Conservation (phyloP, 2,888 invertebrate species). For the Allacma fusca region DNA sequence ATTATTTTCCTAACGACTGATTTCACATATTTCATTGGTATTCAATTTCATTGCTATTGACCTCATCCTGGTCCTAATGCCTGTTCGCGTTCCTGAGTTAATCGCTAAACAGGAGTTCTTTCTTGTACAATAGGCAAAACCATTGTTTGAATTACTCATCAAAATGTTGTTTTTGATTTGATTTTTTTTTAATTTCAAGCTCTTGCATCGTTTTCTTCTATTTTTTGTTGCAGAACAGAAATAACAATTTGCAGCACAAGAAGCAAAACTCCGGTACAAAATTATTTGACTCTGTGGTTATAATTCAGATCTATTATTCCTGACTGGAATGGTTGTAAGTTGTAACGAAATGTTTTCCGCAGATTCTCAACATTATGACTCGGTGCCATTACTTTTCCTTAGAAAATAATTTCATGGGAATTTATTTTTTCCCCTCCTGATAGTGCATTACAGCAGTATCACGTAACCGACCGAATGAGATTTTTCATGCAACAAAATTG, state of each 20-base stretch:
- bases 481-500: slow-evolving; percentile 10
- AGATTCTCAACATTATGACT: background rate
- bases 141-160: too few relatives aligned
- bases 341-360: background rate
- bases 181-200: too few relatives aligned
- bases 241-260: background rate
- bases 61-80: too few relatives aligned
- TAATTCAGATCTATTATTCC: background rate
- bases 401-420: slow-evolving; percentile 9
- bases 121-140: too few relatives aligned
- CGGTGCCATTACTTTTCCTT: slow-evolving; percentile 4
- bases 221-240: background rate
- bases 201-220: too few relatives aligned
- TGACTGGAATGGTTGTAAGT: background rate
- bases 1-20: too few relatives aligned
- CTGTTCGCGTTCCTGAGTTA: too few relatives aligned
- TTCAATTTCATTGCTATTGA: too few relatives aligned
- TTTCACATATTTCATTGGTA: too few relatives aligned
- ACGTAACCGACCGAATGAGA: background rate
- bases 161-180: too few relatives aligned
- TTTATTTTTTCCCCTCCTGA: background rate
- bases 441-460: background rate
- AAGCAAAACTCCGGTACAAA: background rate
- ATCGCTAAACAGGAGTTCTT: too few relatives aligned
- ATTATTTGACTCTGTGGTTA: slow-evolving; percentile 5